These are phyloP conservation scores for Calephelis nemesis DNA, from an alignment of 1,140 invertebrate genomes.

Conservation along the genomic window DNA sequence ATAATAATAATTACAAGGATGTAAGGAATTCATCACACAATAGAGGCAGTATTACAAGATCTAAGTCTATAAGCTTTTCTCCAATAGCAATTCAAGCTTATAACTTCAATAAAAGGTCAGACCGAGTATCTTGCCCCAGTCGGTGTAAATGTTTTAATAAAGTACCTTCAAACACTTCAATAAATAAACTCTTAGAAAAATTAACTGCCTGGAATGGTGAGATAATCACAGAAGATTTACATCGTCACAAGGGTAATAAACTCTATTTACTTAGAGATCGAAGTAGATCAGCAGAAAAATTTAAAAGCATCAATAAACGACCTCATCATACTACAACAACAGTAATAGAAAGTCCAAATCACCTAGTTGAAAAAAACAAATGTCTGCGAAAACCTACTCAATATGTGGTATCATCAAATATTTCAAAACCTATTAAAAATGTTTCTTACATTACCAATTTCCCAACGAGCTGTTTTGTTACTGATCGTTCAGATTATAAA, in stretches of 20 bases:
- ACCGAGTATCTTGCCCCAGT: constrained; percentile 36
- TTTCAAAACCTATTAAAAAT: background rate
- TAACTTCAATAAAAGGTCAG: constrained; percentile 10
- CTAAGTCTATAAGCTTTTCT: constrained; percentile 38
- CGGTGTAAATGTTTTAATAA: constrained; percentile 60
- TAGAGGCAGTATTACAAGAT: constrained; percentile 35
- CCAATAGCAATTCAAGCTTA: constrained; percentile 8
- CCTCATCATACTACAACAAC: background rate
- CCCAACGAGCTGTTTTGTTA: background rate
- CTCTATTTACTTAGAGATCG: background rate
- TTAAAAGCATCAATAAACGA: background rate
- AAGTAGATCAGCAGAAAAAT: background rate
- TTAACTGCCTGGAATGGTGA: constrained; percentile 49
- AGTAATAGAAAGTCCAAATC: background rate
- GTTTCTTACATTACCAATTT: background rate
- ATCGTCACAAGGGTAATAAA: constrained; percentile 21
- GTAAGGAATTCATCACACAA: constrained; percentile 29
- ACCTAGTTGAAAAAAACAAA: background rate
- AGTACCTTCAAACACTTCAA: constrained; percentile 58
- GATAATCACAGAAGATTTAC: constrained; percentile 18
- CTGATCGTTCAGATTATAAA: background rate
- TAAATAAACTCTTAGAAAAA: constrained; percentile 53
- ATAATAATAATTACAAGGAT: constrained; percentile 8
- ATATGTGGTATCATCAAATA: too few species aligned
- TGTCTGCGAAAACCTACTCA: too few species aligned